These are phyloP conservation scores for Marmota monax DNA, from an alignment of 2,113 vertebrate genomes.

Conservation along the genomic window DNA sequence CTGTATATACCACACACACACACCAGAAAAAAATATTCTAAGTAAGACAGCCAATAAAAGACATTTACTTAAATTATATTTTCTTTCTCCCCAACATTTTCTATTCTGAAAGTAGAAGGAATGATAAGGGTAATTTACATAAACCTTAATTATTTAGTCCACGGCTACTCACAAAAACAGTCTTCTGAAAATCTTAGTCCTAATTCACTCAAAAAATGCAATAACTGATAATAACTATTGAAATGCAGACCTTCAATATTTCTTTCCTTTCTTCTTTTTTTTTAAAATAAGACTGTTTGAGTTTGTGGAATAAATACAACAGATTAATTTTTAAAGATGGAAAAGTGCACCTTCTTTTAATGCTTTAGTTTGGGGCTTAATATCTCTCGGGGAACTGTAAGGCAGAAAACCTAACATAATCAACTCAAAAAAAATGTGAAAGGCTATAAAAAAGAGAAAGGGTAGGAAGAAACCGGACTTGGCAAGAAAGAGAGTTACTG, in stretches of 20 bases:
- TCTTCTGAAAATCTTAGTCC: constrained; percentile 22
- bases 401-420: not conserved
- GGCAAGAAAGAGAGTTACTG: constrained; percentile 47
- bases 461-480: not conserved
- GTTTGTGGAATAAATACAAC: too few relatives aligned
- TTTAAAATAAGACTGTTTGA: constrained; percentile 36
- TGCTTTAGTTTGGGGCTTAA: not conserved
- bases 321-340: not conserved
- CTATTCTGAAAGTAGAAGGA: constrained; percentile 28
- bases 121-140: constrained; percentile 13
- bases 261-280: not conserved
- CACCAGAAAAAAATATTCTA: constrained; percentile 16
- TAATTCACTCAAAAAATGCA: constrained; percentile 49
- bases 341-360: not conserved
- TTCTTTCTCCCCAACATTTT: constrained; percentile 9
- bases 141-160: constrained; percentile 22
- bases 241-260: not conserved
- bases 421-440: constrained; percentile 9
- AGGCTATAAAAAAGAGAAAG: constrained; percentile 39
- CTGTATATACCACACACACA: constrained; percentile 75
- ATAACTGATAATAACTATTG: not conserved
- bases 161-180: not conserved
- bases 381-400: not conserved
- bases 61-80: not conserved
- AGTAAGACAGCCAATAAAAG: constrained; percentile 72